Conservation (phyloP, 2,113 vertebrate genomes). For the Tenebrosternarchus preto region DNA sequence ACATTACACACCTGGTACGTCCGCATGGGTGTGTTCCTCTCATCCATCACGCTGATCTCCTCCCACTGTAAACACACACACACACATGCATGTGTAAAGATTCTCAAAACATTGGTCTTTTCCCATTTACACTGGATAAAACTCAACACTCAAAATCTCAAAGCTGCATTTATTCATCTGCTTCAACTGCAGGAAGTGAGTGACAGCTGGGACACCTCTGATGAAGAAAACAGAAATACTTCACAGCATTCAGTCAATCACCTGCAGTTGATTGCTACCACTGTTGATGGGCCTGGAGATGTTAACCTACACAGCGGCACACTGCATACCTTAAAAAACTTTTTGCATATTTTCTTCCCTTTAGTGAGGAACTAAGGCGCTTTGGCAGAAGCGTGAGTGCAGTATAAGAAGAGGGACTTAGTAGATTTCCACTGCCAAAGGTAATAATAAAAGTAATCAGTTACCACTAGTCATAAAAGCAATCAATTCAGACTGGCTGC, state of each 20-base stretch:
- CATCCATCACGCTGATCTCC: slow-evolving; percentile 71
- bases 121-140: neutral
- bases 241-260: neutral
- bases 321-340: neutral
- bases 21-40: slow-evolving; percentile 65
- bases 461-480: too few relatives aligned
- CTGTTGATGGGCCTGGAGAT: neutral
- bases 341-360: neutral
- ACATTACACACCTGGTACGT: slow-evolving; percentile 95
- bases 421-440: slow-evolving; percentile 6
- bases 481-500: neutral
- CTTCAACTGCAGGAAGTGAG: neutral
- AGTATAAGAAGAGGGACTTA: slow-evolving; percentile 14
- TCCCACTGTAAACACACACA: slow-evolving; percentile 63
- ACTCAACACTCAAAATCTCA: too few relatives aligned
- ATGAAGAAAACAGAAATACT: neutral
- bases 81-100: neutral
- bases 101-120: neutral
- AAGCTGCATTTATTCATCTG: too few relatives aligned
- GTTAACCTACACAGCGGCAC: neutral
- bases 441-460: slow-evolving; percentile 16
- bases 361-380: neutral
- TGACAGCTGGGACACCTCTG: neutral
- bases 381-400: slow-evolving; percentile 19
- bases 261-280: neutral